Evolutionary conservation across 2,888 invertebrate species (phyloP).

Genomic region (Pristionchus entomophagus): DNA sequence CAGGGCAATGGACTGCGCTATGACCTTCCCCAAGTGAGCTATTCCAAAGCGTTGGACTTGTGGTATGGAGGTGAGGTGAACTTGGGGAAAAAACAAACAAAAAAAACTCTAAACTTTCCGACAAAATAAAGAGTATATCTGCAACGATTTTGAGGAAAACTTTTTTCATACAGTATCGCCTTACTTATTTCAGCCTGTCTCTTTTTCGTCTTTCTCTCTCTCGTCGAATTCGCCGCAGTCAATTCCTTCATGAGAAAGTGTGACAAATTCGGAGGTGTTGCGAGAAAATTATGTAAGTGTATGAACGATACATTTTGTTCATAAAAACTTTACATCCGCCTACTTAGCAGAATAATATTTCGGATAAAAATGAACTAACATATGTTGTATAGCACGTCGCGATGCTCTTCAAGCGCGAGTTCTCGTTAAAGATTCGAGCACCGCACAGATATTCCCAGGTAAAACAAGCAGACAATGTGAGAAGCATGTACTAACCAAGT

Average conservation of each 20-base stretch:
- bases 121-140: too few relatives aligned
- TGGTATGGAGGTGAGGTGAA: constrained; percentile 72
- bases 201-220: constrained; percentile 72
- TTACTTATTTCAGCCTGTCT: constrained; percentile 68
- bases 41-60: constrained; percentile 72
- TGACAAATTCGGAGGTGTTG: constrained; percentile 63
- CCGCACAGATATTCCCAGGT: background rate
- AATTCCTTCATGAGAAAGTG: constrained; percentile 73
- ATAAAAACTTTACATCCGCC: too few relatives aligned
- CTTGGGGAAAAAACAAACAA: background rate
- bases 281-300: background rate
- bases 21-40: constrained; percentile 71
- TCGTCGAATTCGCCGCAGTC: constrained; percentile 72
- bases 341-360: too few relatives aligned
- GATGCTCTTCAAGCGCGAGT: background rate
- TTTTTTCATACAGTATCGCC: background rate
- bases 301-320: too few relatives aligned
- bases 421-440: background rate
- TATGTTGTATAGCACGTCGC: background rate
- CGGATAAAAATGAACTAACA: background rate
- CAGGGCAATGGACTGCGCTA: constrained; percentile 71
- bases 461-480: background rate
- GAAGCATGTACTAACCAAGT: too few relatives aligned
- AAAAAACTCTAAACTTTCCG: too few relatives aligned
- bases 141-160: too few relatives aligned